Percentiles rank a stretch among this genome's conserved stretches.
Conservation (phyloP, 2,113 vertebrate species). For the Myodes glareolus region DNA sequence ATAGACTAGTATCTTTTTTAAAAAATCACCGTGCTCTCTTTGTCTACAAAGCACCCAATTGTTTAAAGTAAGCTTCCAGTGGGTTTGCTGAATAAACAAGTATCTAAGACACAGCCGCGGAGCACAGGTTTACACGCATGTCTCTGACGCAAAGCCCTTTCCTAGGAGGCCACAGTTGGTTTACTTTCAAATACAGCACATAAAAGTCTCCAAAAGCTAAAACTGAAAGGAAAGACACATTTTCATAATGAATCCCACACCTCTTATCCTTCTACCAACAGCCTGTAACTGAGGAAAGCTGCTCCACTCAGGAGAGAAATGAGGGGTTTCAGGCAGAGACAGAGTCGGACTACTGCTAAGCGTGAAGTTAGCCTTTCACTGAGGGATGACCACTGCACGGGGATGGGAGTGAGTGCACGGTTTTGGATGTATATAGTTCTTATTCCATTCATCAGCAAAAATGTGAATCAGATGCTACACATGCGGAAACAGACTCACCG, state of each 20-base stretch:
- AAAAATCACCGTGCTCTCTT: not conserved
- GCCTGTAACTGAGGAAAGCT: not conserved
- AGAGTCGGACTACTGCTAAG: too few species aligned
- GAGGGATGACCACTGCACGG: not conserved
- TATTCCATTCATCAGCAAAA: not conserved
- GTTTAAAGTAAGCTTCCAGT: not conserved
- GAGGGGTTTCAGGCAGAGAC: not conserved
- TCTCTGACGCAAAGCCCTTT: not conserved
- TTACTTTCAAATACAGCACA: not conserved
- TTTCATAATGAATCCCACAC: not conserved
- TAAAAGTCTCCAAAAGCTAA: conserved; percentile 3
- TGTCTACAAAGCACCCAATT: not conserved
- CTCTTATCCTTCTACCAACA: not conserved
- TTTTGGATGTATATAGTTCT: not conserved
- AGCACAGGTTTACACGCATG: not conserved
- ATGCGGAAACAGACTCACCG: not conserved
- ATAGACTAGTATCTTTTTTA: not conserved
- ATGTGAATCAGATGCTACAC: not conserved
- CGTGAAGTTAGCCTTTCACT: not conserved
- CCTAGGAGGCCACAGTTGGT: not conserved
- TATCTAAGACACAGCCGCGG: not conserved
- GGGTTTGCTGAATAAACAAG: not conserved
- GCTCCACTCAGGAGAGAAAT: not conserved
- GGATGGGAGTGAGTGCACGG: not conserved
- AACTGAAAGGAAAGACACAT: not conserved